Evolutionary conservation across 1,140 invertebrate species (phyloP).

Genomic region (Drosophila auraria): DNA sequence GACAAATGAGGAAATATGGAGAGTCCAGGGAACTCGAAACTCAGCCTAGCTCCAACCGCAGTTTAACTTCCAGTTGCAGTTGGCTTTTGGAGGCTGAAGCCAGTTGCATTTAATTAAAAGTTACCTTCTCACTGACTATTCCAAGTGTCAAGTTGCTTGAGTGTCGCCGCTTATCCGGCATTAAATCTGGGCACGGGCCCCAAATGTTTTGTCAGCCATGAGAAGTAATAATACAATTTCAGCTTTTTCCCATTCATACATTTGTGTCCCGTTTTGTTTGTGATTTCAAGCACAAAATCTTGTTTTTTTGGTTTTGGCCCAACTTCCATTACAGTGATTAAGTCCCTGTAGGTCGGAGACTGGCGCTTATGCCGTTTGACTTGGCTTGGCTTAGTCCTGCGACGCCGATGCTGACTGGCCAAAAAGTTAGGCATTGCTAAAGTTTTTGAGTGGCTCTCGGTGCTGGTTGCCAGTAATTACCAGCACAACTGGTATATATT

Average conservation of each 20-base stretch:
- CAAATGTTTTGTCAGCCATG: conserved; percentile 39
- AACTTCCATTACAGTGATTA: conserved; percentile 54
- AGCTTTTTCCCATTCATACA: conserved; percentile 31
- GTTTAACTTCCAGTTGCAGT: conserved; percentile 15
- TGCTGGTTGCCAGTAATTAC: conserved; percentile 8
- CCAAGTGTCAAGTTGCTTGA: conserved; percentile 12
- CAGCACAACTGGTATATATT: conserved; percentile 14
- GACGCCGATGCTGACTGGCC: conserved; percentile 7
- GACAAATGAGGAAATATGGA: conserved; percentile 19
- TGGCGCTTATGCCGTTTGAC: conserved; percentile 32
- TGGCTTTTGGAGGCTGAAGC: background rate
- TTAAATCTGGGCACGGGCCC: conserved; percentile 13
- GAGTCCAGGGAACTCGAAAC: conserved; percentile 5
- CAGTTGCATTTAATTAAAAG: conserved; percentile 48
- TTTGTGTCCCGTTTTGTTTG: conserved; percentile 37
- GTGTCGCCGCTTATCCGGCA: conserved; percentile 5
- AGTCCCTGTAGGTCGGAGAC: conserved; percentile 10
- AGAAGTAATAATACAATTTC: conserved; percentile 39
- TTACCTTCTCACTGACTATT: background rate
- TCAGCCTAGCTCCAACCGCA: conserved; percentile 4
- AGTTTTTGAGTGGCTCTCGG: background rate
- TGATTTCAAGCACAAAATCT: conserved; percentile 54
- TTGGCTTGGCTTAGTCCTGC: conserved; percentile 20
- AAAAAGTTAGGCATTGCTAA: background rate
- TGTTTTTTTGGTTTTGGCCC: conserved; percentile 5